Evolutionary conservation across 2,797 vertebrate genomes (phyloP).

Genomic region (Parauchenoglanis punctatus): DNA sequence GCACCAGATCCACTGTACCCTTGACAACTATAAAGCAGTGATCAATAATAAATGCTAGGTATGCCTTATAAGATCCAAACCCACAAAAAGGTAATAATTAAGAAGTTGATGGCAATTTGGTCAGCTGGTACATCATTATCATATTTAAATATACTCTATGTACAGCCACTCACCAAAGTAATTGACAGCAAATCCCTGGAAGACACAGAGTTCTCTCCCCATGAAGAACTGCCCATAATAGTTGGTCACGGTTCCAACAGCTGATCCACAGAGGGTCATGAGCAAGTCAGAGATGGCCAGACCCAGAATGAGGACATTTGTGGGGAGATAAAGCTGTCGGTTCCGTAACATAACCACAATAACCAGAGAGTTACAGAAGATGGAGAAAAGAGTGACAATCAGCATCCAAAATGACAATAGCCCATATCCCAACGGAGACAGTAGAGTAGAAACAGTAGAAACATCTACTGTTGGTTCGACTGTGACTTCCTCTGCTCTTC

Average conservation of each 20-base stretch:
- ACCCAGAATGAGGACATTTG: constrained; percentile 35
- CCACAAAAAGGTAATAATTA: background rate
- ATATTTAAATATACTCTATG: background rate
- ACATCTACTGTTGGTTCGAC: constrained; percentile 15
- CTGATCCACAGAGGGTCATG: constrained; percentile 71
- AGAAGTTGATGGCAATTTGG: background rate
- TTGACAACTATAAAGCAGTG: background rate
- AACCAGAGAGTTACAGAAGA: constrained; percentile 33
- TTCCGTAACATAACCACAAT: constrained; percentile 27
- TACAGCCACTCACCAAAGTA: constrained; percentile 65
- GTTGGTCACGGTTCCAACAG: constrained; percentile 74
- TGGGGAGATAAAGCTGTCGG: constrained; percentile 14
- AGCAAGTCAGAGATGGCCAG: constrained; percentile 68
- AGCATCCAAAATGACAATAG: constrained; percentile 34
- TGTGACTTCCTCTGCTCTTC: background rate
- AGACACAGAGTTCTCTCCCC: constrained; percentile 68
- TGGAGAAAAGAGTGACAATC: constrained; percentile 21
- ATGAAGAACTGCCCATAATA: constrained; percentile 74
- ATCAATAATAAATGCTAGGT: background rate
- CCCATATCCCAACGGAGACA: constrained; percentile 40
- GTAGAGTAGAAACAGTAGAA: constrained; percentile 20
- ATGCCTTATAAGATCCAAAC: background rate
- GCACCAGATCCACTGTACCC: background rate
- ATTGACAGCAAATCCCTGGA: constrained; percentile 76
- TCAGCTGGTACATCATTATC: background rate